phyloP scores from a whole-genome alignment of 1,140 invertebrate genomes.

The Eumeta japonica region DNA sequence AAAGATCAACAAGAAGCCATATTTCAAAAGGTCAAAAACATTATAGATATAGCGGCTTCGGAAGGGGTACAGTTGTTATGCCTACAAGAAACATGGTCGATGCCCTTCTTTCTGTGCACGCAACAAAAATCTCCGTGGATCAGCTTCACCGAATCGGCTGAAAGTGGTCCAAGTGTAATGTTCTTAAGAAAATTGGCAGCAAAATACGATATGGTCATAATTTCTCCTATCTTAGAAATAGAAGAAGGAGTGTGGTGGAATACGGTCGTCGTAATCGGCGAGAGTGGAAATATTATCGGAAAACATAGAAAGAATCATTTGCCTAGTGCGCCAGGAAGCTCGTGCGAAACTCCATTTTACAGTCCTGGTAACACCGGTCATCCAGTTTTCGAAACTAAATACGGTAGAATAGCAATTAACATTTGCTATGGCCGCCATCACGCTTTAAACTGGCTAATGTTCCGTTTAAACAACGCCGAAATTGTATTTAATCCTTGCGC shows the following conservation, averaged over 20 bases:
- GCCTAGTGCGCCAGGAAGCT: slow-evolving; percentile 93
- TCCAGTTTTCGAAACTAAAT: slow-evolving; percentile 86
- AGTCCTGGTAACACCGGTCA: slow-evolving; percentile 93
- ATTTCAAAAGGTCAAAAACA: slow-evolving; percentile 71
- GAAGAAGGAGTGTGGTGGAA: slow-evolving; percentile 94
- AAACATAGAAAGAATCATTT: slow-evolving; percentile 99
- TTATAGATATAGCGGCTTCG: slow-evolving; percentile 79
- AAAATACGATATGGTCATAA: slow-evolving; percentile 90
- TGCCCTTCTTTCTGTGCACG: slow-evolving; percentile 99
- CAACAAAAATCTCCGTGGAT: slow-evolving; percentile 93
- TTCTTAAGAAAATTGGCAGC: slow-evolving; percentile 78
- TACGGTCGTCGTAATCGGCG: slow-evolving; percentile 90
- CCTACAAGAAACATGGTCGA: slow-evolving; percentile 97
- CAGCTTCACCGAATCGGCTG: slow-evolving; percentile 92
- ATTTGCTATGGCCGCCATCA: slow-evolving; percentile 98
- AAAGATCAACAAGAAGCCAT: slow-evolving; percentile 78
- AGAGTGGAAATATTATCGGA: slow-evolving; percentile 82
- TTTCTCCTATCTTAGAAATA: slow-evolving; percentile 93
- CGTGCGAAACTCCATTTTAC: slow-evolving; percentile 98
- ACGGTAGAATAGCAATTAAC: slow-evolving; percentile 89
- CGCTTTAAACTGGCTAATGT: slow-evolving; percentile 97
- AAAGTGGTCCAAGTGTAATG: slow-evolving; percentile 80
- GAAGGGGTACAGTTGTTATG: slow-evolving; percentile 88
- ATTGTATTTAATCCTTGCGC: slow-evolving; percentile 99
- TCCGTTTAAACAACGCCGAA: slow-evolving; percentile 93